phyloP scores from a whole-genome alignment of 92 coral and sea anemone species.

The Zoanthus sansibaricus region DNA sequence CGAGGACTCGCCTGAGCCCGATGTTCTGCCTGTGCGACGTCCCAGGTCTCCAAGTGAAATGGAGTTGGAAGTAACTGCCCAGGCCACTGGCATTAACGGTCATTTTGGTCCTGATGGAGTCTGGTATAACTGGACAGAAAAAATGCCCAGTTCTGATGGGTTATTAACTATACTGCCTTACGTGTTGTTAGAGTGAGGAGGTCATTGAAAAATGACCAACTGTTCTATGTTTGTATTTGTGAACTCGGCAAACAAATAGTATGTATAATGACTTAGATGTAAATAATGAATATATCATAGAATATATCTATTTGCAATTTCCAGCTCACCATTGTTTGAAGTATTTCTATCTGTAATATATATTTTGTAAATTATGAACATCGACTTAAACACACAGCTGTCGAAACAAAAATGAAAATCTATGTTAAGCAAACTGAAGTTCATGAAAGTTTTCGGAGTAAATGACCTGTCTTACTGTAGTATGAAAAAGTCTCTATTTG shows the following conservation, averaged over 20 bases:
- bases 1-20: conserved; percentile 29
- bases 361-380: not conserved
- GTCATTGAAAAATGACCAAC: conserved; percentile 42
- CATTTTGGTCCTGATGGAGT: conserved; percentile 83
- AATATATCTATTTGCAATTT: not conserved
- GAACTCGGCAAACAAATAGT: conserved; percentile 13
- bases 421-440: not conserved
- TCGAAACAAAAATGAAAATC: not conserved
- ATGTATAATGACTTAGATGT: conserved; percentile 21
- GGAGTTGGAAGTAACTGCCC: conserved; percentile 70
- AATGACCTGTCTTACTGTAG: too few species aligned
- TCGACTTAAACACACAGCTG: not conserved
- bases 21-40: conserved; percentile 19
- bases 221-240: conserved; percentile 1
- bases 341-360: conserved; percentile 2
- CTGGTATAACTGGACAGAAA: conserved; percentile 93
- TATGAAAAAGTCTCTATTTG: too few species aligned
- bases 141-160: conserved; percentile 86
- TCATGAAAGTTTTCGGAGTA: too few species aligned
- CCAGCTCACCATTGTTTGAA: not conserved
- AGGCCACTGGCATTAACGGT: conserved; percentile 93
- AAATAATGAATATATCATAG: conserved; percentile 11
- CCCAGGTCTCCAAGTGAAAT: conserved; percentile 71
- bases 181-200: conserved; percentile 89
- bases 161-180: conserved; percentile 84